Percentiles rank a stretch among this genome's conserved stretches.
Conservation (phyloP, 2,888 invertebrate genomes). For the Epinotia ramella region DNA sequence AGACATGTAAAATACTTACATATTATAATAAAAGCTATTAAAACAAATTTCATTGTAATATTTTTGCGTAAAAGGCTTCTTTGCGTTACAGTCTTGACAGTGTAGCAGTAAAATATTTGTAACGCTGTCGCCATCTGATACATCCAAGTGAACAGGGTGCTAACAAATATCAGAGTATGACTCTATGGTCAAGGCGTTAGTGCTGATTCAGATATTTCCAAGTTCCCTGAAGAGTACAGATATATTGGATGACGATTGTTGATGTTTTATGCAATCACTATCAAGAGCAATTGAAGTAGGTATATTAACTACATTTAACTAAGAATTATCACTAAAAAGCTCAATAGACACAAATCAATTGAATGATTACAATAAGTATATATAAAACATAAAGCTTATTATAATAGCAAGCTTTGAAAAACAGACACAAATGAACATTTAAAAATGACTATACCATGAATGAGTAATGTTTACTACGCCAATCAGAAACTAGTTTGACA, state of each 20-base stretch:
- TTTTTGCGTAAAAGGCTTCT: background rate
- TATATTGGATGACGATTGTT: background rate
- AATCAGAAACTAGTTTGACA: background rate
- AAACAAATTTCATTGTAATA: background rate
- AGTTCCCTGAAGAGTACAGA: background rate
- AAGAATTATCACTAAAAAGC: conserved; percentile 26
- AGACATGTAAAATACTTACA: conserved; percentile 4
- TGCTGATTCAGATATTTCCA: background rate
- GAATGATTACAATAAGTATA: conserved; percentile 13
- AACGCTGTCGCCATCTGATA: background rate
- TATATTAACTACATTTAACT: background rate
- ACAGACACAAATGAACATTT: conserved; percentile 27
- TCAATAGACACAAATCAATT: conserved; percentile 22
- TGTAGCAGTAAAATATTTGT: background rate
- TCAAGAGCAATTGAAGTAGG: background rate
- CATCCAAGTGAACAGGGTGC: background rate
- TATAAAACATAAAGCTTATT: conserved; percentile 8
- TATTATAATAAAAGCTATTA: background rate
- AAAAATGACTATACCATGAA: background rate
- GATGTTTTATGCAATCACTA: too few species aligned
- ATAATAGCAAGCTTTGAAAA: conserved; percentile 26
- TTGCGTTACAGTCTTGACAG: background rate
- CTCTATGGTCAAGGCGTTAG: background rate
- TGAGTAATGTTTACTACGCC: background rate
- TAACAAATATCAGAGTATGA: background rate